These are phyloP conservation scores for Perccottus glenii DNA, from an alignment of 2,113 vertebrate species.

Conservation along the genomic window DNA sequence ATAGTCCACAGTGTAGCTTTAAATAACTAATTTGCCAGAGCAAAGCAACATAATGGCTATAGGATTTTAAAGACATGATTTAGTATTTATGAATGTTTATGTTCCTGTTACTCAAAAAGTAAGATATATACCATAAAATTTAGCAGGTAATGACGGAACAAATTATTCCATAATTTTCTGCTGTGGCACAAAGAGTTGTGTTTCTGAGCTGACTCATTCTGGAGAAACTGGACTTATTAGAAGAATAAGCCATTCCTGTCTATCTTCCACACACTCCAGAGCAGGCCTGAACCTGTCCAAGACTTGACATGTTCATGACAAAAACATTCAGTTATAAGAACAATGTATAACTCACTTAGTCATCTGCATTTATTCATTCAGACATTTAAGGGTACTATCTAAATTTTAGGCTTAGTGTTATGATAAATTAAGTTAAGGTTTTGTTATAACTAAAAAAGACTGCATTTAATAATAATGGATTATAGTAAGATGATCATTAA, in stretches of 20 bases:
- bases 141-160: background rate
- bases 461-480: no score
- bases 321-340: background rate
- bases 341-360: background rate
- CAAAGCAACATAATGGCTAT: no score
- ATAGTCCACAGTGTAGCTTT: no score
- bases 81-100: no score
- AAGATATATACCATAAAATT: background rate
- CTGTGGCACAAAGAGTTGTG: background rate
- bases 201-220: slow-evolving; percentile 43
- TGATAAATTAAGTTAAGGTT: no score
- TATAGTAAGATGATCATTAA: background rate
- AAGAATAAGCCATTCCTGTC: slow-evolving; percentile 25
- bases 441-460: no score
- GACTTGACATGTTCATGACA: slow-evolving; percentile 7
- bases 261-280: slow-evolving; percentile 33
- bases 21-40: no score
- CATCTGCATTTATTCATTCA: background rate
- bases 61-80: no score
- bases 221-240: slow-evolving; percentile 8
- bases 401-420: no score
- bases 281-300: slow-evolving; percentile 59
- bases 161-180: background rate
- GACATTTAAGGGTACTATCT: background rate
- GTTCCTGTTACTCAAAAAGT: no score